Base-by-base conservation (phyloP, 2,113 vertebrate species). In the Channa argus region DNA sequence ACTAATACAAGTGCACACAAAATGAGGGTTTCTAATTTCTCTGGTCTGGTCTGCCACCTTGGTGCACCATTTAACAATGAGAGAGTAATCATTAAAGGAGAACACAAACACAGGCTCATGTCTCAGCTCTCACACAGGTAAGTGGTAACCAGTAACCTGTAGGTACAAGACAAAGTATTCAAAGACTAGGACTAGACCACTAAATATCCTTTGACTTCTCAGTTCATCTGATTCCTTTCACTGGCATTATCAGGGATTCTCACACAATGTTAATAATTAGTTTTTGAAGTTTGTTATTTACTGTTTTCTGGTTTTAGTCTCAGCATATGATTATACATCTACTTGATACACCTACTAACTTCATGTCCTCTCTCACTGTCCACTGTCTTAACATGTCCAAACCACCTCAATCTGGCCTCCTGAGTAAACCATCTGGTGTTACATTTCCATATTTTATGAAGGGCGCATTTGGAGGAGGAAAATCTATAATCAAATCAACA, bases 1-100 rank as follows among this genome's bases (percentile, higher is more conserved):
- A 75, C 71, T 65, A 75, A 75, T 71, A 71, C 59, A 71, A 70
- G 82, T 68, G 71, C 63, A 59, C 69, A 69, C 63, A 72, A 15
- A 74, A 70, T 62, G 65, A 66, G 64, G 62, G 1, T 24, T 24
- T 24, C 1, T 24, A 24, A 24, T 24, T 24, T 44, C 60, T 62
- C 2, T 65, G 68, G 72, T 83, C 58, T 24, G 49, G 63, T 79
- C 77, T 74, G 68, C 64, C 80, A 80, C 72, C 75, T 74, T 43
- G 53, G 55, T 11, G 63, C 64, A 74, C 79, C 75, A 76, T 62
- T 82, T 68, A 80, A 71, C 77, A 80, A 60, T 82, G 82, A 83
- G 69, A 86, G 61, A 70, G 65, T 79, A 72, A 79, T 86, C 67
- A 85, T 88, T 78, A 78, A 33, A 70, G 41, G 66, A 24, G 60